These are phyloP conservation scores for Drosophila simulans DNA, from an alignment of 1,140 invertebrate genomes.

Conservation along the genomic window DNA sequence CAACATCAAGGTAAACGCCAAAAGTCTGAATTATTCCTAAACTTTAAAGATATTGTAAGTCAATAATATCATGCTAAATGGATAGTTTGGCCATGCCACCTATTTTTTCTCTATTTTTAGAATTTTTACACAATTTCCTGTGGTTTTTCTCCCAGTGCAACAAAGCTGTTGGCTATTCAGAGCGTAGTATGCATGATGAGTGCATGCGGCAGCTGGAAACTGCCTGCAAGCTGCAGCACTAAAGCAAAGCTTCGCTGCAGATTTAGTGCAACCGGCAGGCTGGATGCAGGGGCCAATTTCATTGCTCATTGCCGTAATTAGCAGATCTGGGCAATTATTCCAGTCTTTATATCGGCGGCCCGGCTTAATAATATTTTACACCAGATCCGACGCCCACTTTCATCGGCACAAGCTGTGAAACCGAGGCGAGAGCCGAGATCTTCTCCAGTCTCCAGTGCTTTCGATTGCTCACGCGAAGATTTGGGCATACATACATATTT, in stretches of 20 bases:
- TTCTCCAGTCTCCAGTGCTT: slow-evolving; percentile 13
- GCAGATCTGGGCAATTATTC: slow-evolving; percentile 75
- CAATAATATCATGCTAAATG: no score
- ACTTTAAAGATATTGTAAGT: no score
- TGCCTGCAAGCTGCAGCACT: slow-evolving; percentile 12
- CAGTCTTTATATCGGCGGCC: slow-evolving; percentile 36
- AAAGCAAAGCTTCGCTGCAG: slow-evolving; percentile 79
- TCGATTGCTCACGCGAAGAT: slow-evolving; percentile 65
- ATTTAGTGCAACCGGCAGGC: slow-evolving; percentile 76
- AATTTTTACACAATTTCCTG: neutral
- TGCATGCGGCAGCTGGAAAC: slow-evolving; percentile 48
- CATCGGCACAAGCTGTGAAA: slow-evolving; percentile 52
- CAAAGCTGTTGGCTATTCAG: slow-evolving; percentile 69
- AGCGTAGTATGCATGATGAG: slow-evolving; percentile 82
- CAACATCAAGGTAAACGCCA: no score
- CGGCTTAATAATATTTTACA: slow-evolving; percentile 49
- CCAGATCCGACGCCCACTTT: slow-evolving; percentile 71
- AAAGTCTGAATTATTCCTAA: no score
- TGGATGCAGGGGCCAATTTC: slow-evolving; percentile 48
- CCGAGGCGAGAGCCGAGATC: slow-evolving; percentile 16
- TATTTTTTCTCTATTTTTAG: neutral
- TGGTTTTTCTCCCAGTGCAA: slow-evolving; percentile 17
- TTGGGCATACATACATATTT: slow-evolving; percentile 46
- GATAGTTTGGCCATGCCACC: no score
- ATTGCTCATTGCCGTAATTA: slow-evolving; percentile 77